phyloP scores from a whole-genome alignment of 1,140 invertebrate genomes.

The Oedothorax gibbosus region DNA sequence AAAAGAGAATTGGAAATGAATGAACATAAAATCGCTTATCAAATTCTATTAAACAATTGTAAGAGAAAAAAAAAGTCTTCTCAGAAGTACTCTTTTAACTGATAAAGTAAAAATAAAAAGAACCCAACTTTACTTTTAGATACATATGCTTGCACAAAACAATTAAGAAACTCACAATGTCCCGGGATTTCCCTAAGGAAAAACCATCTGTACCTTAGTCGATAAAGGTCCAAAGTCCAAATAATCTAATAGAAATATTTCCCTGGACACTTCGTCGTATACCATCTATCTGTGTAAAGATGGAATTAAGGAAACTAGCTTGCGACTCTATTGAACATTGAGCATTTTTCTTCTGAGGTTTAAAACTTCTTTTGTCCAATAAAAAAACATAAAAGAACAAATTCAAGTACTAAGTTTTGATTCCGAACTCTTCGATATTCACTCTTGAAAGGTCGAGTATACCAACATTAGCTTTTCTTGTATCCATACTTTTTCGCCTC shows the following conservation, averaged over 20 bases:
- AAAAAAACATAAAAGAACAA: neutral
- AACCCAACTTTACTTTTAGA: neutral
- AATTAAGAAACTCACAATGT: conserved; percentile 43
- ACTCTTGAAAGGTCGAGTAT: conserved; percentile 6
- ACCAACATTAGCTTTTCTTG: conserved; percentile 49
- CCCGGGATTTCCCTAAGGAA: conserved; percentile 10
- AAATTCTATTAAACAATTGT: too few relatives aligned
- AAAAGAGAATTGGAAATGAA: too few relatives aligned
- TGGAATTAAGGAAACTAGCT: too few relatives aligned
- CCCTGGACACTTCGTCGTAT: too few relatives aligned
- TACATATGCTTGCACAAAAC: neutral
- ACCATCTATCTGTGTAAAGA: too few relatives aligned
- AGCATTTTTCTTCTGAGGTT: neutral
- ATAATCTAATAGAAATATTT: too few relatives aligned
- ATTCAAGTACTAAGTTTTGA: conserved; percentile 38
- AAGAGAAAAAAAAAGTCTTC: too few relatives aligned
- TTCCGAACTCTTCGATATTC: conserved; percentile 14
- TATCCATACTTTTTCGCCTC: conserved; percentile 2
- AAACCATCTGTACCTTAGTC: neutral
- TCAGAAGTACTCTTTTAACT: too few relatives aligned
- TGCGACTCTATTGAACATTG: too few relatives aligned
- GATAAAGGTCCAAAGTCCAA: neutral
- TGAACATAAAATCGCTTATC: too few relatives aligned
- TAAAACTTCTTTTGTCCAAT: neutral
- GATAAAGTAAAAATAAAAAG: neutral